Base-by-base conservation (phyloP, 2,888 invertebrate species). In the Trichogramma evanescens region DNA sequence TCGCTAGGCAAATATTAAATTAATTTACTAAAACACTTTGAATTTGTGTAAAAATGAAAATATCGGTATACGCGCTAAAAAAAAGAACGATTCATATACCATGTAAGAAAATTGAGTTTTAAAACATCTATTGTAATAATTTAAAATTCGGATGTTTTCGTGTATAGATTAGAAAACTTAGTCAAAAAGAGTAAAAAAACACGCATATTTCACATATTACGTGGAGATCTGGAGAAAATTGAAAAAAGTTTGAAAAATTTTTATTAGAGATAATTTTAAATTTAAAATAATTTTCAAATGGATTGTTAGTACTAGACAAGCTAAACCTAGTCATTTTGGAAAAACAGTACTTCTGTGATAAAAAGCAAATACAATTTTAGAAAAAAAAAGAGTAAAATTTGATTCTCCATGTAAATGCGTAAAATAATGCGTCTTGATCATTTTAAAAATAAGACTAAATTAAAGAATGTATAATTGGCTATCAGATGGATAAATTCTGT, bases 261-360 rank as follows among this genome's bases (percentile, higher is more conserved):
- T 26, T 2, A 26, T 26, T 26, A 26, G 26, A 26, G 26, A 26
- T 26, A 26, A 26, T 26, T 26, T 26, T 26, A 26, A 26, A 26
- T 26, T 26, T 26, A 26, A 26, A 26, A 26, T 26, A 26, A 26
- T 26, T 26, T 26, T 26, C 45, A 58, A 58, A 58, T 26, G 26
- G 26, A 26, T 26, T 26, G 26, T 26, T 67, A 65, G 66, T 66
- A 66, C 69, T 73, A 70, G 71, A 69, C 72, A 74, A 74, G 74
- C 72, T 75, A 66, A 71, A 72, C 73, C 77, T 77, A 77, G 77
- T 77, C 77, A 77, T 76, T 75, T 74, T 75, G 72, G 70, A 71
- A 73, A 69, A 68, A 74, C 69, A 73, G 71, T 72, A 71, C 74
- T 74, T 74, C 76, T 76, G 76, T 75, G 77, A 77, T 76, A 77